Conservation (phyloP, 1,140 invertebrate genomes). For the Ostrea denselamellosa region DNA sequence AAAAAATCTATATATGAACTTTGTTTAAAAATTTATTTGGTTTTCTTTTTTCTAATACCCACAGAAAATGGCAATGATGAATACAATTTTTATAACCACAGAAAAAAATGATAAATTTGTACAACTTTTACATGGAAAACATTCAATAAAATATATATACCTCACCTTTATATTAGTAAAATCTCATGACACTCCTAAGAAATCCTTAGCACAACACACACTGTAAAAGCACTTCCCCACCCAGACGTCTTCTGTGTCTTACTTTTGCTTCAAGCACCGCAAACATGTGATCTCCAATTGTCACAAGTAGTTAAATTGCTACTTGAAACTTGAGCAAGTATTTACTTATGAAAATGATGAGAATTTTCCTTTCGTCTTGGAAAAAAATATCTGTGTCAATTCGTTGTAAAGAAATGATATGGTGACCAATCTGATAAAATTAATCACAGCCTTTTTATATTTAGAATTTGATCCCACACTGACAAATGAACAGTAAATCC, state of each 20-base stretch:
- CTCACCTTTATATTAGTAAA: neutral
- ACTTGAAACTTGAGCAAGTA: constrained; percentile 39
- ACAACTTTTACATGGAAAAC: neutral
- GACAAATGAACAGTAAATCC: neutral
- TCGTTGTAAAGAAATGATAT: neutral
- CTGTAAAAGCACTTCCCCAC: neutral
- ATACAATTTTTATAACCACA: too few relatives aligned
- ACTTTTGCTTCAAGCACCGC: neutral
- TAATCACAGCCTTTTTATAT: neutral
- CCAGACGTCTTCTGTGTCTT: neutral
- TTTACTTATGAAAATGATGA: constrained; percentile 34
- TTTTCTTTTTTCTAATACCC: too few relatives aligned
- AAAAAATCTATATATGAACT: too few relatives aligned
- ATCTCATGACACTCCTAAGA: constrained; percentile 2
- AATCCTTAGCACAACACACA: neutral
- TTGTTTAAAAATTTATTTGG: too few relatives aligned
- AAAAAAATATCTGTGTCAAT: constrained; percentile 13
- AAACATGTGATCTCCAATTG: neutral
- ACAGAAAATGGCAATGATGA: too few relatives aligned
- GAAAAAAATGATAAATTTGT: neutral
- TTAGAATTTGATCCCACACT: neutral
- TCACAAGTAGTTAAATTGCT: constrained; percentile 38
- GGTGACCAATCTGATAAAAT: neutral
- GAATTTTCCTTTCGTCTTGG: constrained; percentile 7
- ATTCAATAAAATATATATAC: neutral